Conservation (phyloP, 1,140 invertebrate species). For the Brachionus asplanchnoidis region DNA sequence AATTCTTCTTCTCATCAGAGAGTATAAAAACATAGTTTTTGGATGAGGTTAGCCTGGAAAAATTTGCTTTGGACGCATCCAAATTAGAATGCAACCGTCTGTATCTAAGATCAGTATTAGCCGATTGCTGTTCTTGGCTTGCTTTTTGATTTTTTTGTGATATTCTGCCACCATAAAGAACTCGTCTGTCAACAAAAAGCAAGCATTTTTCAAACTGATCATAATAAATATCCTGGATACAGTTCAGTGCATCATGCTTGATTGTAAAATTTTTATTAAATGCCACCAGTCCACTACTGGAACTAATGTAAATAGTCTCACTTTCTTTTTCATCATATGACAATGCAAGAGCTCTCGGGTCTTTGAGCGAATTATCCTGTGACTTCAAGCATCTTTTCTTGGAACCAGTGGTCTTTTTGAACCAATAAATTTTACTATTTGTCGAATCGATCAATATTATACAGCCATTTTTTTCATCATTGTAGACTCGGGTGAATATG, state of each 20-base stretch:
- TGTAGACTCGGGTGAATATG: constrained; percentile 17
- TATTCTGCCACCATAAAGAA: constrained; percentile 1
- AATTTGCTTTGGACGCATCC: not conserved
- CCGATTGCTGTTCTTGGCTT: not conserved
- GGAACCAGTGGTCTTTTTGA: constrained; percentile 16
- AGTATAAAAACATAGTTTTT: constrained; percentile 24
- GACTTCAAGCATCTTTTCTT: constrained; percentile 34
- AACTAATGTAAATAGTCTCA: constrained; percentile 8
- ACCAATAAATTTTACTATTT: constrained; percentile 41
- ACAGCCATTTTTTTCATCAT: constrained; percentile 12
- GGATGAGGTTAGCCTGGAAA: not conserved
- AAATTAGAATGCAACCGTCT: not conserved
- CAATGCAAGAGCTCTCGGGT: not conserved
- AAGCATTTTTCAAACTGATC: constrained; percentile 21
- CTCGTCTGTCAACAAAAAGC: not conserved
- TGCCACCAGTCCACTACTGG: not conserved
- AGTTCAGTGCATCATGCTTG: not conserved
- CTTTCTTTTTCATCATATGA: constrained; percentile 10
- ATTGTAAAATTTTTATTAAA: constrained; percentile 29
- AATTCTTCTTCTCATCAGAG: not conserved
- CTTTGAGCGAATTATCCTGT: not conserved
- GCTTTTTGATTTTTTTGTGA: not conserved
- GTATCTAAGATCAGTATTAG: constrained; percentile 25
- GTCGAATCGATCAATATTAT: constrained; percentile 9
- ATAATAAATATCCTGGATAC: constrained; percentile 28